Evolutionary conservation across 2,888 invertebrate genomes (phyloP), one percentile per base, ranked within the genome.

Genomic region (Tanaodytes sp.): DNA sequence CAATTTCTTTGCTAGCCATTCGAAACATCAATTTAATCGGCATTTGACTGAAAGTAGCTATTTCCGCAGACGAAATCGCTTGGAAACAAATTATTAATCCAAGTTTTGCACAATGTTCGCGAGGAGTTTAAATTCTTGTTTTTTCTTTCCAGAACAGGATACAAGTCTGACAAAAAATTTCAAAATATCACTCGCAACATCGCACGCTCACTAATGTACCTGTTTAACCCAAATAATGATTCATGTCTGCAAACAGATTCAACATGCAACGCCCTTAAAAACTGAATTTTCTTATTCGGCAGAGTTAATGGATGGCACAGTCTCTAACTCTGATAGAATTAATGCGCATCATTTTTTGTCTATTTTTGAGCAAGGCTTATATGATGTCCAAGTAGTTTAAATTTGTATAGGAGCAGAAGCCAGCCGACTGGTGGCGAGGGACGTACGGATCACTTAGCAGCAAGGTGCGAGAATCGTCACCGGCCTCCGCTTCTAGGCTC

Each of bases 381-480:
- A 49, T 51, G 76, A 68, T 75, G 63, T 62, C 76, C 75, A 76
- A 76, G 80, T 77, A 80, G 80, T 82, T 80, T 80, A 80, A 83
- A 84, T 84, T 84, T 83, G 82, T 84, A 82, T 82, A 83, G 83
- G 81, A 82, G 83, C 83, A 82, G 82, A 81, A 83, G 83, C 81
- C 77, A 74, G 72, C 73, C 66, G 78, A 76, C 75, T 75, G 73
- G 76, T 75, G 77, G 77, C 75, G 80, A 80, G 79, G 78, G 79
- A 78, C 75, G 77, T 72, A 75, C 81, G 79, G 77, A 76, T 79
- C 84, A 84, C 84, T 85, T 85, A 85, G 82, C 84, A 80, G 76
- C 62, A 71, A 84, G 81, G 84, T 85, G 84, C 75, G 83, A 84
- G 84, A 85, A 85, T 84, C 84, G 82, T 84, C 84, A 85, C 84